Percentiles rank a stretch among this genome's conserved stretches.
phyloP scores from a whole-genome alignment of 1,140 invertebrate genomes.

The Diuraphis noxia region DNA sequence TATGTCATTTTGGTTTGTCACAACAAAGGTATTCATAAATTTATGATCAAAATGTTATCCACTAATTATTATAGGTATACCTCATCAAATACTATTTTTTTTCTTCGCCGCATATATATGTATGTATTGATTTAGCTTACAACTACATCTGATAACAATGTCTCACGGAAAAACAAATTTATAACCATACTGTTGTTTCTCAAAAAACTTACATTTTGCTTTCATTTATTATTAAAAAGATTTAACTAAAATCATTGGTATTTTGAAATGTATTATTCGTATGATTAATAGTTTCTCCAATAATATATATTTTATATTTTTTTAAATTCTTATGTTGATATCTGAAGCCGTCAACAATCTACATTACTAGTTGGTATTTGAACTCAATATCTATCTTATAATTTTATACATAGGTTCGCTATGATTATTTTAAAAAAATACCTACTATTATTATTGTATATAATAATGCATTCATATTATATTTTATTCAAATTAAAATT shows the following conservation, averaged over 20 bases:
- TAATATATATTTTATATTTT: neutral
- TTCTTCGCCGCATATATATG: no score
- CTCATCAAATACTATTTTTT: neutral
- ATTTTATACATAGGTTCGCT: neutral
- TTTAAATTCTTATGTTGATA: no score
- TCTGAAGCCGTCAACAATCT: neutral
- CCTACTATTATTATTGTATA: neutral
- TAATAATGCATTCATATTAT: neutral
- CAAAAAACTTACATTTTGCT: neutral
- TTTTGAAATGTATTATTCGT: neutral
- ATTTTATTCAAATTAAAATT: neutral
- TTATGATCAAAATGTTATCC: neutral
- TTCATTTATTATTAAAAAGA: neutral
- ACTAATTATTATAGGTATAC: no score
- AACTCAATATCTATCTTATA: neutral
- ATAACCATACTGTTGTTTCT: neutral
- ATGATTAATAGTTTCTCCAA: neutral
- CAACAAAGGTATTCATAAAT: neutral
- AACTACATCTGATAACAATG: neutral
- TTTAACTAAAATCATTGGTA: neutral
- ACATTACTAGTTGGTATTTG: neutral
- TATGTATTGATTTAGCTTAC: neutral
- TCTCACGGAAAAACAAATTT: neutral
- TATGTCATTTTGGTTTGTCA: neutral
- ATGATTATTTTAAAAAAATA: neutral